A percentile compares a stretch with the other conserved stretches of the same genome.
These are phyloP conservation scores for Drosophila colorata DNA, from an alignment of 2,888 invertebrate genomes.

Conservation along the genomic window DNA sequence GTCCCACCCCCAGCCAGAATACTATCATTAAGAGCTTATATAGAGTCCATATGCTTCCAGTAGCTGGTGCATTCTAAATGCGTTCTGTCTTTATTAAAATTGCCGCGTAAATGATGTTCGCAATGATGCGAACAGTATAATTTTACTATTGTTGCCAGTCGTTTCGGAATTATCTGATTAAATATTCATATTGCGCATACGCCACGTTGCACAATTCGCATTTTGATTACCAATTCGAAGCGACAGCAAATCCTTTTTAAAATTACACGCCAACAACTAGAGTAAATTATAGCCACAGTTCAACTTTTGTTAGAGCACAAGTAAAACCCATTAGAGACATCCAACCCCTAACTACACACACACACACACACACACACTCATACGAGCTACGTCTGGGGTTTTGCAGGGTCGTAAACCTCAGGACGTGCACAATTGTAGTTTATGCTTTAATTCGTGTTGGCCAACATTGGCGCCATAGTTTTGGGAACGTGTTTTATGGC, in stretches of 20 bases:
- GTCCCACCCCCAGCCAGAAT: too few relatives aligned
- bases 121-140: slow-evolving; percentile 27
- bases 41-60: slow-evolving; percentile 9
- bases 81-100: slow-evolving; percentile 30
- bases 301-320: slow-evolving; percentile 28
- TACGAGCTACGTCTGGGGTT: neutral
- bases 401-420: slow-evolving; percentile 48
- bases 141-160: slow-evolving; percentile 26
- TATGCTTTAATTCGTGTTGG: slow-evolving; percentile 56
- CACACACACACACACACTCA: neutral
- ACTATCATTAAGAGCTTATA: neutral
- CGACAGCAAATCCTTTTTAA: slow-evolving; percentile 25
- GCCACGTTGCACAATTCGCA: slow-evolving; percentile 46
- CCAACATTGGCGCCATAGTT: slow-evolving; percentile 31
- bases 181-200: slow-evolving; percentile 73
- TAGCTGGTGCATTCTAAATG: slow-evolving; percentile 8
- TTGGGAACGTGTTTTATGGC: slow-evolving; percentile 58
- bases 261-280: slow-evolving; percentile 38
- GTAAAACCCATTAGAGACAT: slow-evolving; percentile 35
- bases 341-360: neutral
- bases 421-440: slow-evolving; percentile 65
- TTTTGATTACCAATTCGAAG: slow-evolving; percentile 47
- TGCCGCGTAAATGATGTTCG: slow-evolving; percentile 28
- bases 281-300: slow-evolving; percentile 57
- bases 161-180: slow-evolving; percentile 59